These are phyloP conservation scores for Alaudala cheleensis DNA, from an alignment of 2,113 vertebrate species.

Conservation along the genomic window DNA sequence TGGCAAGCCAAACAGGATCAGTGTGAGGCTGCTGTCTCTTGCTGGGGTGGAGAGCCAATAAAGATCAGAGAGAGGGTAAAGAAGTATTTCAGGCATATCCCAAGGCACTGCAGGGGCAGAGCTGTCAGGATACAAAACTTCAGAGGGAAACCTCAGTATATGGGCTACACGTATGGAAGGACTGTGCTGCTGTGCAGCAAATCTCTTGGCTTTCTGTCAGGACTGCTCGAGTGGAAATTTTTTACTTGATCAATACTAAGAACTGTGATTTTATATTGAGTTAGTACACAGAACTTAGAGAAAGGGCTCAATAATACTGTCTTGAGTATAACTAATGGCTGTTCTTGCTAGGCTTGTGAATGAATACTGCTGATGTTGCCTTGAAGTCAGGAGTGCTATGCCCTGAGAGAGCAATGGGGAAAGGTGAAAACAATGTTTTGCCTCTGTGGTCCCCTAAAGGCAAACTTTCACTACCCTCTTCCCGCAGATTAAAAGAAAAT, in stretches of 20 bases:
- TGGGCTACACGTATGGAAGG: fast-evolving
- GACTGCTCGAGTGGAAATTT: not conserved
- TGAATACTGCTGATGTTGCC: not conserved
- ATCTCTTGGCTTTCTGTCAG: not conserved
- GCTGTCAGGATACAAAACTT: not conserved
- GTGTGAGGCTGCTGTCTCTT: not conserved
- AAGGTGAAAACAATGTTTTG: not conserved
- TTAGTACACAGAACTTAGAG: not conserved
- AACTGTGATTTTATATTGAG: not conserved
- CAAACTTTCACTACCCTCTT: not conserved
- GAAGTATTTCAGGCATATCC: not conserved
- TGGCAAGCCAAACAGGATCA: not conserved
- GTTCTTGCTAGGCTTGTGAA: not conserved
- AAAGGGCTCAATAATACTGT: not conserved
- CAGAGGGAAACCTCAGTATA: not conserved
- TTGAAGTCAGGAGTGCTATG: not conserved
- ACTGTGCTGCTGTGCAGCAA: not conserved
- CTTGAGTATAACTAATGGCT: not conserved
- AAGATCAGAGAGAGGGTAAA: not conserved
- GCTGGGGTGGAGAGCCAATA: not conserved
- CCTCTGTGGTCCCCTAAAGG: not conserved
- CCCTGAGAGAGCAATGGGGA: not conserved
- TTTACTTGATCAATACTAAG: not conserved
- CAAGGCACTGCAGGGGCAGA: not conserved
- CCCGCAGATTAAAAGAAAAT: not conserved